Conservation (phyloP, 2,113 vertebrate genomes). For the Cygnus buccinator region DNA sequence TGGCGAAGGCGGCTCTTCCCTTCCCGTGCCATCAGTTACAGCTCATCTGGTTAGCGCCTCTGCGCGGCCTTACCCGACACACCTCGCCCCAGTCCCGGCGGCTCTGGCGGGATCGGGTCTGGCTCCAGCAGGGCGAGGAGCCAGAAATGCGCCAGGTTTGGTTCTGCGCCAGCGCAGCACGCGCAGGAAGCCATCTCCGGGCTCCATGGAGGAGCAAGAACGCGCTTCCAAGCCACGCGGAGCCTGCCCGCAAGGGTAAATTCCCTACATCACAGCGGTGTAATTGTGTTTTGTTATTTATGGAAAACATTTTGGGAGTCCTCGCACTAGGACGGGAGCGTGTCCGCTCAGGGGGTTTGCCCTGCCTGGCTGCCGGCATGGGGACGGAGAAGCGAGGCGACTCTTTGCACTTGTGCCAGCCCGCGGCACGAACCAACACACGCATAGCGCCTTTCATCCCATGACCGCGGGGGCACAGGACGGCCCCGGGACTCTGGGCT, state of each 20-base stretch:
- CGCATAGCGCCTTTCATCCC: not conserved
- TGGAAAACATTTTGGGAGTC: rapidly evolving
- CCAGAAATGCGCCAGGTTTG: not conserved
- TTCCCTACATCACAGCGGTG: rapidly evolving
- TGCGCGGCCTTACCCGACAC: not conserved
- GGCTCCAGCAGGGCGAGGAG: not conserved
- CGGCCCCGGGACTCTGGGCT: not conserved
- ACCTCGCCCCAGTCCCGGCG: not conserved
- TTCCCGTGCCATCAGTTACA: not conserved
- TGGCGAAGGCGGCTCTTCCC: not conserved
- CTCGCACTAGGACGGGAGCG: not conserved
- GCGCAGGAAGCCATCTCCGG: not conserved
- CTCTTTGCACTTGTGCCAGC: not conserved
- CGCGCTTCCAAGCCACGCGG: not conserved
- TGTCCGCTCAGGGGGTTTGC: not conserved
- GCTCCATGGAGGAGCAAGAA: not conserved
- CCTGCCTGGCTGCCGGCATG: not conserved
- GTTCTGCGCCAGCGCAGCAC: not conserved
- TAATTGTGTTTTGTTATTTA: rapidly evolving
- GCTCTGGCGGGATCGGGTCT: not conserved
- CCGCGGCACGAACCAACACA: not conserved
- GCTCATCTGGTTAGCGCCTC: not conserved
- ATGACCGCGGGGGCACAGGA: too few species aligned
- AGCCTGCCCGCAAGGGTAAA: not conserved
- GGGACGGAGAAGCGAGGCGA: not conserved